These are phyloP conservation scores for Crax fasciolata DNA, from an alignment of 2,797 vertebrate genomes.

Conservation along the genomic window DNA sequence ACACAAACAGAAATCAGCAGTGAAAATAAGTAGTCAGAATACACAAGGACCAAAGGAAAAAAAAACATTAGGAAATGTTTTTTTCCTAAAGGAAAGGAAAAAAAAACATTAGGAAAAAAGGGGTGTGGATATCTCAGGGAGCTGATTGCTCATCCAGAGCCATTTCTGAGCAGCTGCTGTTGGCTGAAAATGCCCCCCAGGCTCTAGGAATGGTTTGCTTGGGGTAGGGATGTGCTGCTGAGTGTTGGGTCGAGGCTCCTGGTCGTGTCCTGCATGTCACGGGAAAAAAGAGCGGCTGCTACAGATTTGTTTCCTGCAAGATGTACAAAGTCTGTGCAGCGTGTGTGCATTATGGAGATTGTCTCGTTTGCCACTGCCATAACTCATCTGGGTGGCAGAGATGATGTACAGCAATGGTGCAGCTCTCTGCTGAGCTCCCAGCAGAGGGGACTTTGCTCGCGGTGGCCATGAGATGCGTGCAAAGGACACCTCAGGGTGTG, in stretches of 20 bases:
- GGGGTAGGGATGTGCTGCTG: not conserved
- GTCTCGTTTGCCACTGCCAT: rapidly evolving
- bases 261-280: not conserved
- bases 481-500: rapidly evolving
- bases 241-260: not conserved
- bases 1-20: not conserved
- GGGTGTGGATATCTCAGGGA: rapidly evolving
- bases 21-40: not conserved
- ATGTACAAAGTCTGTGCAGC: not conserved
- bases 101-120: not conserved
- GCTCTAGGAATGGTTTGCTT: not conserved
- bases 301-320: not conserved
- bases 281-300: not conserved
- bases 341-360: not conserved
- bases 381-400: rapidly evolving
- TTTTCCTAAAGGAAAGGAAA: not conserved
- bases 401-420: rapidly evolving
- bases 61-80: not conserved
- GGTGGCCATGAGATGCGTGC: rapidly evolving
- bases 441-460: rapidly evolving
- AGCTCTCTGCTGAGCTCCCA: not conserved
- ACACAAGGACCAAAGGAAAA: not conserved
- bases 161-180: rapidly evolving
- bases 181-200: rapidly evolving
- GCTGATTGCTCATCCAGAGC: not conserved